phyloP scores from a whole-genome alignment of 2,797 vertebrate species.

The Cirrhinus molitorella region DNA sequence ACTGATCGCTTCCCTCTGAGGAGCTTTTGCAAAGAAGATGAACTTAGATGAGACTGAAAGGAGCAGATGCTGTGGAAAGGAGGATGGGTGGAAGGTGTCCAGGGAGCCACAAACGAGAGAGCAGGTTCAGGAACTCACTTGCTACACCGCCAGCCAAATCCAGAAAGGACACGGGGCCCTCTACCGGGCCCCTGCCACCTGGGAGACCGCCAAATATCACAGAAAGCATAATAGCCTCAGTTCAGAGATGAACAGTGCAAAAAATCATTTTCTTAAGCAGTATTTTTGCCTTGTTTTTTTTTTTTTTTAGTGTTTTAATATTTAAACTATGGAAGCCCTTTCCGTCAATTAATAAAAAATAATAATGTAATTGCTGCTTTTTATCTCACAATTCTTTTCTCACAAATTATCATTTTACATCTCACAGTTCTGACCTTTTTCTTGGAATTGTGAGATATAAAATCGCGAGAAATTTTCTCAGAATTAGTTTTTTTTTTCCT shows the following conservation, averaged over 20 bases:
- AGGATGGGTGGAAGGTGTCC: slow-evolving; percentile 27
- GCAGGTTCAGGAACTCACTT: slow-evolving; percentile 71
- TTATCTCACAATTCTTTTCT: too few species aligned
- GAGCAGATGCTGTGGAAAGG: slow-evolving; percentile 23
- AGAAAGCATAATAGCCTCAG: background rate
- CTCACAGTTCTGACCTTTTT: too few species aligned
- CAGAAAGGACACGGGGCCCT: background rate
- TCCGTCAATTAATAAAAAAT: too few species aligned
- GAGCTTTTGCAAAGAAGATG: background rate
- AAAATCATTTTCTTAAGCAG: background rate
- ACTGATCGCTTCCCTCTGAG: slow-evolving; percentile 27
- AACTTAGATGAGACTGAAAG: slow-evolving; percentile 35
- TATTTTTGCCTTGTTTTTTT: background rate
- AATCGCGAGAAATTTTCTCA: too few species aligned
- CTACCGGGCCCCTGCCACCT: background rate
- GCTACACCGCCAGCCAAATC: slow-evolving; percentile 48
- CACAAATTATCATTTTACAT: too few species aligned
- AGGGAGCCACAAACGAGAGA: slow-evolving; percentile 22
- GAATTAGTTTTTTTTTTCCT: too few species aligned
- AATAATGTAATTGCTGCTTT: too few species aligned
- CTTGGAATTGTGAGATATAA: too few species aligned
- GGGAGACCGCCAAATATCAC: slow-evolving; percentile 23
- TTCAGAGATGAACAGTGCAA: background rate
- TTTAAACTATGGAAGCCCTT: too few species aligned
- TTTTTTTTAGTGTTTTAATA: too few species aligned